A percentile compares a stretch with the other conserved stretches of the same genome.
Conservation (phyloP, 2,888 invertebrate species). For the Coecobrya sp. region DNA sequence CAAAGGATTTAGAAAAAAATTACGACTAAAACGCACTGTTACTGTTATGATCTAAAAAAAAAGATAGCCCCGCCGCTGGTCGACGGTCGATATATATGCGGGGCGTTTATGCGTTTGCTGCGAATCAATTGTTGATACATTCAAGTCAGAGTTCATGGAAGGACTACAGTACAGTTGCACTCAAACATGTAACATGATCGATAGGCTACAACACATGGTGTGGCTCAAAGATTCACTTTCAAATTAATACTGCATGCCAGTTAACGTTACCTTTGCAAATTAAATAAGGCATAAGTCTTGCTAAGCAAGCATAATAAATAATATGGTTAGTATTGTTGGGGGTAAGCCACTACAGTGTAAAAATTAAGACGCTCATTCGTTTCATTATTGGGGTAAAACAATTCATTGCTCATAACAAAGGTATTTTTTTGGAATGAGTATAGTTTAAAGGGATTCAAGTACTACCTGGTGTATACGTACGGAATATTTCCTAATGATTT, state of each 20-base stretch:
- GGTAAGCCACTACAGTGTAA: too few species aligned
- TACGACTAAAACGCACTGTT: not conserved
- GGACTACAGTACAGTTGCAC: not conserved
- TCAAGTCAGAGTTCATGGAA: not conserved
- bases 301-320: too few species aligned
- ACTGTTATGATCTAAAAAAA: not conserved
- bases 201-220: not conserved
- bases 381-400: too few species aligned
- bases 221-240: not conserved
- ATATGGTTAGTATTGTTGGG: too few species aligned
- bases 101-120: not conserved
- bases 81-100: not conserved
- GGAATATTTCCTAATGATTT: too few species aligned
- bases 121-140: not conserved
- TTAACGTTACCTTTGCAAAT: not conserved
- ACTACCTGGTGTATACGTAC: too few species aligned
- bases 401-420: too few species aligned
- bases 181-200: not conserved
- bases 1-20: not conserved
- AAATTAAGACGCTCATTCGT: too few species aligned
- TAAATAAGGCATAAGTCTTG: too few species aligned
- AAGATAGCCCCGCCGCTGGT: not conserved
- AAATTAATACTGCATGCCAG: not conserved
- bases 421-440: too few species aligned
- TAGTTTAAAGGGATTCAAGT: too few species aligned